Percentiles rank a stretch among this genome's conserved stretches.
These are phyloP conservation scores for Nomada ferruginata DNA, from an alignment of 2,888 invertebrate genomes.

Conservation along the genomic window DNA sequence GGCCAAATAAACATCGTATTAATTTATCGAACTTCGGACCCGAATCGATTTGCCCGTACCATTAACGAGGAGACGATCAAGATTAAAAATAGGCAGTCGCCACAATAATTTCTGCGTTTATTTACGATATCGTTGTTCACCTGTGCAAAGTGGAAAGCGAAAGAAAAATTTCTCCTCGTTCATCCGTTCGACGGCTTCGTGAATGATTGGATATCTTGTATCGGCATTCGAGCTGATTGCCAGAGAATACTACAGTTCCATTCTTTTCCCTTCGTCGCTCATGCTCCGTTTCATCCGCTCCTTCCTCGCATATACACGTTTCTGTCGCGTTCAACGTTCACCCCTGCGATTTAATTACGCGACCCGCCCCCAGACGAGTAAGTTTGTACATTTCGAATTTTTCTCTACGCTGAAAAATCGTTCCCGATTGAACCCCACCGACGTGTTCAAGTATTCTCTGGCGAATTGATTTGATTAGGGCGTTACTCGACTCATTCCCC, in stretches of 20 bases:
- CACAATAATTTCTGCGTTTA: neutral
- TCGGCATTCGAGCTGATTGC: constrained; percentile 41
- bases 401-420: neutral
- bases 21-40: too few species aligned
- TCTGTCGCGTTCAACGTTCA: too few species aligned
- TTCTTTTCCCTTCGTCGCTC: constrained; percentile 10
- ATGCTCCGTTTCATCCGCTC: constrained; percentile 17
- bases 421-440: too few species aligned
- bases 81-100: neutral
- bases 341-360: neutral
- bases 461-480: constrained; percentile 28
- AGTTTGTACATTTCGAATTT: neutral
- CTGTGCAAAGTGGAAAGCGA: too few species aligned
- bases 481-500: constrained; percentile 5
- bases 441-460: neutral
- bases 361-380: neutral
- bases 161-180: neutral
- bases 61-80: neutral
- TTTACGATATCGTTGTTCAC: neutral
- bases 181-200: neutral
- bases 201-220: constrained; percentile 35
- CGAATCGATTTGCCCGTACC: too few species aligned
- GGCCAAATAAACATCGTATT: too few species aligned
- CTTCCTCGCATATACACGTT: neutral
- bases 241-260: constrained; percentile 30